Conservation (phyloP, 2,797 vertebrate genomes). For the Cephalopachus bancanus region DNA sequence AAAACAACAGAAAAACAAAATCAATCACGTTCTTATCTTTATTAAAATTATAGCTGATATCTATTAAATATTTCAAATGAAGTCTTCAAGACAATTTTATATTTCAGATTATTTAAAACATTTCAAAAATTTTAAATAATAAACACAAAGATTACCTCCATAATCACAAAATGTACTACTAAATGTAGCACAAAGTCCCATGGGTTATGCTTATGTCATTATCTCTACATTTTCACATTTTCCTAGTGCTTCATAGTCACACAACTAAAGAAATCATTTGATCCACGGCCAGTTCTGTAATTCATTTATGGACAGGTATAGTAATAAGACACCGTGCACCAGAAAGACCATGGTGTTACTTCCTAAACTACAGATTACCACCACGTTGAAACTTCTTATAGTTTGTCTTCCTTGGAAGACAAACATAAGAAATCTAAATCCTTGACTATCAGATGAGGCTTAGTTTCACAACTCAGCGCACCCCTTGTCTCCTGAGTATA, state of each 20-base stretch:
- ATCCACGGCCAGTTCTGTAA: background rate
- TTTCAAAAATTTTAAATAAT: slow-evolving; percentile 41
- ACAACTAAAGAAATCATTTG: slow-evolving; percentile 29
- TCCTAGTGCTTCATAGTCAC: background rate
- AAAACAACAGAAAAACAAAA: no score
- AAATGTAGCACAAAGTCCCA: slow-evolving; percentile 15
- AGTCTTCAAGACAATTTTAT: slow-evolving; percentile 49
- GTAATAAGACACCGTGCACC: background rate
- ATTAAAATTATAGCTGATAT: slow-evolving; percentile 10
- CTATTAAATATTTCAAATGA: slow-evolving; percentile 62
- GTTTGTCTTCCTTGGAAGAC: background rate
- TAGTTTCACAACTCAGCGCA: background rate
- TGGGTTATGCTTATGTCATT: background rate
- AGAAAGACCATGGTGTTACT: background rate
- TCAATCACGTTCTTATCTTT: background rate
- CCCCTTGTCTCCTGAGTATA: background rate
- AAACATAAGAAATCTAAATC: background rate
- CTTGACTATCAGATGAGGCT: background rate
- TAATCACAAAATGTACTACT: slow-evolving; percentile 20
- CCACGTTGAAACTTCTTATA: background rate
- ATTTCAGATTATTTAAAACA: slow-evolving; percentile 45
- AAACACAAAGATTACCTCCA: background rate
- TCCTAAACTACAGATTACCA: background rate
- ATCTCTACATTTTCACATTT: slow-evolving; percentile 25
- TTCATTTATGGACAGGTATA: background rate